A percentile compares a stretch with the other conserved stretches of the same genome.
phyloP scores from a whole-genome alignment of 1,140 invertebrate species.

The Pogonus chalceus region DNA sequence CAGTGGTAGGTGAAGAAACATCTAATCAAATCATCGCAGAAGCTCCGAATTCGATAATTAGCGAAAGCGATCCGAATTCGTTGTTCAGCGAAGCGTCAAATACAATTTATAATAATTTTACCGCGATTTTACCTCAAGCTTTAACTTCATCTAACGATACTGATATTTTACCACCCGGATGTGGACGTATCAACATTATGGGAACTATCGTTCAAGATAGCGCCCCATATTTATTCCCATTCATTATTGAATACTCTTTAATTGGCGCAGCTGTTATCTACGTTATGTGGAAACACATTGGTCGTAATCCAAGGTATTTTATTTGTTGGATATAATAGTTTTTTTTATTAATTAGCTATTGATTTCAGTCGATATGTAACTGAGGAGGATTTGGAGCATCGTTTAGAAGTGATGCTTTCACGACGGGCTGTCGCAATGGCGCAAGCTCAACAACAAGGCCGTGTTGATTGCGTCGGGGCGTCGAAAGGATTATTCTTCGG shows the following conservation, averaged over 20 bases:
- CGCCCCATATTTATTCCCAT: conserved; percentile 87
- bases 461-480: conserved; percentile 85
- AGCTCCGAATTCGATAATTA: not conserved
- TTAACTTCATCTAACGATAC: conserved; percentile 21
- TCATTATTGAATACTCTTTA: conserved; percentile 93
- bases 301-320: conserved; percentile 60
- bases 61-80: not conserved
- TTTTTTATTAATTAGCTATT: not conserved
- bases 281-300: conserved; percentile 95
- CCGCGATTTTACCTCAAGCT: conserved; percentile 28
- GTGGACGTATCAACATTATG: conserved; percentile 82
- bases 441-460: conserved; percentile 62
- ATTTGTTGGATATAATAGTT: conserved; percentile 1
- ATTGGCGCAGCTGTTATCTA: conserved; percentile 95
- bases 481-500: conserved; percentile 91
- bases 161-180: conserved; percentile 38
- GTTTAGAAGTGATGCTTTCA: conserved; percentile 73
- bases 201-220: conserved; percentile 84
- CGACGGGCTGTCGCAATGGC: conserved; percentile 71
- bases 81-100: not conserved
- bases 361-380: conserved; percentile 46
- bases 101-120: not conserved
- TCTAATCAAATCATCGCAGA: conserved; percentile 9
- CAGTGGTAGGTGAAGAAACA: conserved; percentile 10
- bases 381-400: conserved; percentile 75